Percentiles rank a stretch among this genome's conserved stretches.
Evolutionary conservation across 2,888 invertebrate species (phyloP).

Genomic region (Lepidocyrtinus sp.): DNA sequence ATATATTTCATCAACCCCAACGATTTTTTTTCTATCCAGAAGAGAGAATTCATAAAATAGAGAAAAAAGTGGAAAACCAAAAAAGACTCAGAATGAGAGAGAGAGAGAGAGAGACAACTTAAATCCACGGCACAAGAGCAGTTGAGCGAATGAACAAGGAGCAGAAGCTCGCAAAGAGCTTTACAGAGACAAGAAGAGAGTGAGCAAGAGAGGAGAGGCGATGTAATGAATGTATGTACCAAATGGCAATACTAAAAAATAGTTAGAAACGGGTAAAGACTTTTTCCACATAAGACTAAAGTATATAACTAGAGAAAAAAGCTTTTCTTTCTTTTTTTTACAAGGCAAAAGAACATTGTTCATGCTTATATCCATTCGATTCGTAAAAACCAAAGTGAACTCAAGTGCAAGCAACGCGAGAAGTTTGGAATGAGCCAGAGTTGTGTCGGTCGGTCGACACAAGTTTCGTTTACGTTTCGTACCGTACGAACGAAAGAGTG

Average conservation of each 20-base stretch:
- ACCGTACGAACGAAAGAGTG: slow-evolving; percentile 6
- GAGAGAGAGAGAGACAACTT: not conserved
- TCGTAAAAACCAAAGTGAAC: slow-evolving; percentile 3
- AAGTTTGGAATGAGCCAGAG: slow-evolving; percentile 2
- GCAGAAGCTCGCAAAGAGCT: slow-evolving; percentile 13
- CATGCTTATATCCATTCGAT: slow-evolving; percentile 18
- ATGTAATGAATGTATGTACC: not conserved
- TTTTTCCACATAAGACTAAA: not conserved
- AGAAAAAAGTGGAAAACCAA: slow-evolving; percentile 28
- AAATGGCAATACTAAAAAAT: slow-evolving; percentile 9
- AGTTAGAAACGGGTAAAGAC: not conserved
- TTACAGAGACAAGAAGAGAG: not conserved
- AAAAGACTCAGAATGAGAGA: not conserved
- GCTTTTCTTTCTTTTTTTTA: slow-evolving; percentile 2
- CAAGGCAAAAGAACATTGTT: not conserved
- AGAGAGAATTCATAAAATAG: slow-evolving; percentile 24
- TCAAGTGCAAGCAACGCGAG: slow-evolving; percentile 1
- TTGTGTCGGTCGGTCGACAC: slow-evolving; percentile 9
- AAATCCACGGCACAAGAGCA: slow-evolving; percentile 12
- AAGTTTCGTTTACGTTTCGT: slow-evolving; percentile 18
- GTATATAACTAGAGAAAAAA: not conserved
- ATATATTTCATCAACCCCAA: slow-evolving; percentile 52
- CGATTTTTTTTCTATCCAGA: slow-evolving; percentile 50
- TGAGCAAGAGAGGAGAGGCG: not conserved
- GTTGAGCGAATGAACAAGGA: not conserved